A percentile compares a stretch with the other conserved stretches of the same genome.
phyloP scores from a whole-genome alignment of 2,888 invertebrate species.

The Torymus aiolomorphi region DNA sequence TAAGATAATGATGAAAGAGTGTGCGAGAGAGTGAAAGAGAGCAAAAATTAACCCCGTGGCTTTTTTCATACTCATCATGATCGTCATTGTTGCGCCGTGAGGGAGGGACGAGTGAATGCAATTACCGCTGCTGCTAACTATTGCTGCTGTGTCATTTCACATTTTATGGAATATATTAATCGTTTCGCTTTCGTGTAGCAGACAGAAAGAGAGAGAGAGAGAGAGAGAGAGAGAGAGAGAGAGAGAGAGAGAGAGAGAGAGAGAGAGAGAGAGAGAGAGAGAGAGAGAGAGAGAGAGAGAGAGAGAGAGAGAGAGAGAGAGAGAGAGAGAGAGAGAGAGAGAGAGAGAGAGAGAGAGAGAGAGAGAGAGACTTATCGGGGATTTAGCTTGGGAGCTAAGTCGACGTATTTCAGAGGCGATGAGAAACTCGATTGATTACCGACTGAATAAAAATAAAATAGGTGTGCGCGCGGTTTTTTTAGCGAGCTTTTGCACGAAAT shows the following conservation, averaged over 20 bases:
- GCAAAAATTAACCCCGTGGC: background rate
- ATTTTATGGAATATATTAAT: conserved; percentile 8
- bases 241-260: background rate
- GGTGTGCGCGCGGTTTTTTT: background rate
- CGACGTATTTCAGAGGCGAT: conserved; percentile 5
- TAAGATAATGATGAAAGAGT: background rate
- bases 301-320: background rate
- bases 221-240: background rate
- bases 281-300: background rate
- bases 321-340: background rate
- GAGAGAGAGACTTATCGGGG: background rate
- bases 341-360: background rate
- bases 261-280: background rate
- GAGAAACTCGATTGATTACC: conserved; percentile 32
- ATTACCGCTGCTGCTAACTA: conserved; percentile 3
- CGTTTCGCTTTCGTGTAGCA: conserved; percentile 17
- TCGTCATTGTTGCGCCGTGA: background rate
- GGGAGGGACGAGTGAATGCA: background rate
- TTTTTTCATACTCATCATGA: background rate
- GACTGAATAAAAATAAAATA: conserved; percentile 25
- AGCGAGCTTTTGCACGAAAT: background rate
- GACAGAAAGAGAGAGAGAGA: background rate
- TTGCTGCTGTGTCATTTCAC: background rate
- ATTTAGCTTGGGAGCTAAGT: background rate
- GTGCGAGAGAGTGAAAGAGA: background rate